Evolutionary conservation across 2,888 invertebrate genomes (phyloP).

Genomic region (Hemistola chrysoprasaria): DNA sequence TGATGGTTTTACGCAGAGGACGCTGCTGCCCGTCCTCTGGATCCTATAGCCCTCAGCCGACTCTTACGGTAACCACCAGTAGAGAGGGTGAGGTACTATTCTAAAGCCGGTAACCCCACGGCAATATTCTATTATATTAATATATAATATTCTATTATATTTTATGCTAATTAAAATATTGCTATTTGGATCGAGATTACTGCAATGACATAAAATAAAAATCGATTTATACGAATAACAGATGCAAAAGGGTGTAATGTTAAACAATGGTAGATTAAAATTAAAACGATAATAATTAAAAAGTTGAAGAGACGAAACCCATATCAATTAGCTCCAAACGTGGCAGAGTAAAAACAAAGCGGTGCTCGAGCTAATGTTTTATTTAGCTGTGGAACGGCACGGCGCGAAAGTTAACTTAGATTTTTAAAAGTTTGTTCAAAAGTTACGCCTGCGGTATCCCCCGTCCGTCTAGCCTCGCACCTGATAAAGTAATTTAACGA

Average conservation of each 20-base stretch:
- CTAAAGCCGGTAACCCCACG: too few relatives aligned
- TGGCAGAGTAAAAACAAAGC: conserved; percentile 59
- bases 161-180: too few relatives aligned
- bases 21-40: too few relatives aligned
- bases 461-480: conserved; percentile 64
- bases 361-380: conserved; percentile 65
- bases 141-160: too few relatives aligned
- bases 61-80: too few relatives aligned
- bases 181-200: too few relatives aligned
- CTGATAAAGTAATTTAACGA: conserved; percentile 77
- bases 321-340: conserved; percentile 69
- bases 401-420: conserved; percentile 71
- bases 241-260: neutral
- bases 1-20: too few relatives aligned
- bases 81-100: too few relatives aligned
- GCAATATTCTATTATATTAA: too few relatives aligned
- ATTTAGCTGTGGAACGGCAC: conserved; percentile 55
- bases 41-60: too few relatives aligned
- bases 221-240: too few relatives aligned
- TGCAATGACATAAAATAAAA: too few relatives aligned
- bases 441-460: conserved; percentile 62
- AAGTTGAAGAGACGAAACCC: conserved; percentile 54
- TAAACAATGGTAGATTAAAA: conserved; percentile 5
- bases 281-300: conserved; percentile 47
- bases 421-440: conserved; percentile 76